Conservation (phyloP, 92 coral and sea anemone genomes). For the Paragorgia papillata region DNA sequence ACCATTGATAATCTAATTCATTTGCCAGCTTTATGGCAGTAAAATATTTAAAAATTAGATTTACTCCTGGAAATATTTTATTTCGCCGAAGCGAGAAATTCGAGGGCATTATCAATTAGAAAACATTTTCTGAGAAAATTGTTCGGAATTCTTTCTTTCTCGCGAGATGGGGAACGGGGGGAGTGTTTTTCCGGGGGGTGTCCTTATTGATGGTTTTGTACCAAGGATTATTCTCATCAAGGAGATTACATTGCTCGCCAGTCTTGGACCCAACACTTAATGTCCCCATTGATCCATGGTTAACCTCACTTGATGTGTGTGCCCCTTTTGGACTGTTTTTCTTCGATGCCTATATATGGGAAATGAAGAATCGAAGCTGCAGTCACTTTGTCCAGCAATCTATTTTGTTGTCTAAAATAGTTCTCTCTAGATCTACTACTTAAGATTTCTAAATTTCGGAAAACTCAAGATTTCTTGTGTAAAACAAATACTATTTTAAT, state of each 20-base stretch:
- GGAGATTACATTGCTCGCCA: conserved; percentile 15
- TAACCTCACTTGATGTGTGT: conserved; percentile 1
- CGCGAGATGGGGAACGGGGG: conserved; percentile 28
- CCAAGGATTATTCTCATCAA: conserved; percentile 10
- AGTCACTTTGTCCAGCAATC: neutral
- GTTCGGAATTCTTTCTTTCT: conserved; percentile 34
- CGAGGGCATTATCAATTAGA: conserved; percentile 11
- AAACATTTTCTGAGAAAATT: conserved; percentile 35
- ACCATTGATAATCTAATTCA: too few relatives aligned
- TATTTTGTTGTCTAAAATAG: too few relatives aligned
- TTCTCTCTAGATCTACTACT: too few relatives aligned
- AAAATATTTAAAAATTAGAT: too few relatives aligned
- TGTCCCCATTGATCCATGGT: conserved; percentile 7
- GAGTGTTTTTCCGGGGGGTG: conserved; percentile 39
- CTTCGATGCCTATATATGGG: conserved; percentile 27
- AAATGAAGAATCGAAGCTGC: neutral
- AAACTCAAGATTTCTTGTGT: too few relatives aligned
- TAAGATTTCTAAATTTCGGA: too few relatives aligned
- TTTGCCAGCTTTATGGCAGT: too few relatives aligned
- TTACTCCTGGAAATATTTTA: too few relatives aligned
- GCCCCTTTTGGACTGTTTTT: conserved; percentile 15
- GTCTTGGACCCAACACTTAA: neutral
- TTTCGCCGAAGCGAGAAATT: too few relatives aligned
- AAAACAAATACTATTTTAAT: too few relatives aligned
- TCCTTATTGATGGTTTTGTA: neutral